Conservation (phyloP, 2,113 vertebrate genomes). For the Tyrannus savana region DNA sequence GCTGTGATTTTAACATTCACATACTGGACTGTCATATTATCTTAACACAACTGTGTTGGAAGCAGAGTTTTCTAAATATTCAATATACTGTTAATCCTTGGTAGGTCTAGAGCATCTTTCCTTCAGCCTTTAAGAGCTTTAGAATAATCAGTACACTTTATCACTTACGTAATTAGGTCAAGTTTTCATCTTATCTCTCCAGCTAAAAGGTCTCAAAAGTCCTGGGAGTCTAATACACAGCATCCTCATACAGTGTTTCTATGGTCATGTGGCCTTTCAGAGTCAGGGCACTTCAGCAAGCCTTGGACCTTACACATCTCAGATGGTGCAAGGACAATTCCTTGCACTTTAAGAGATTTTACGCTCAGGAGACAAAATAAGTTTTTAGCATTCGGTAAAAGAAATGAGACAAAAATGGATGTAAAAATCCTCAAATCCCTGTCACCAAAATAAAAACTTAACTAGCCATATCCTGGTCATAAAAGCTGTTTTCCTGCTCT, state of each 20-base stretch:
- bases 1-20: conserved; percentile 5
- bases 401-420: not conserved
- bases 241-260: not conserved
- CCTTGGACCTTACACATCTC: not conserved
- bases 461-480: not conserved
- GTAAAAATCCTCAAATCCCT: not conserved
- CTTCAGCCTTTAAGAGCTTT: not conserved
- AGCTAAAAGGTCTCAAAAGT: not conserved
- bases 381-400: not conserved
- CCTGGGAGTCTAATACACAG: not conserved
- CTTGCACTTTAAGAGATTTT: not conserved
- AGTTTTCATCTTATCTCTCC: not conserved
- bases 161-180: not conserved
- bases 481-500: not conserved
- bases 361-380: fast-evolving
- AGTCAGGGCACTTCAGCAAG: not conserved
- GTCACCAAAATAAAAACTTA: not conserved
- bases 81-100: not conserved
- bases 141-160: not conserved
- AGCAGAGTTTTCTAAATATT: not conserved
- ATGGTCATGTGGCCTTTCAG: not conserved
- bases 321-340: not conserved
- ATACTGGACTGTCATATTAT: not conserved
- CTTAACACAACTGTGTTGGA: not conserved
- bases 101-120: not conserved